Conservation (phyloP, 2,113 vertebrate genomes). For the Lophura nycthemera region DNA sequence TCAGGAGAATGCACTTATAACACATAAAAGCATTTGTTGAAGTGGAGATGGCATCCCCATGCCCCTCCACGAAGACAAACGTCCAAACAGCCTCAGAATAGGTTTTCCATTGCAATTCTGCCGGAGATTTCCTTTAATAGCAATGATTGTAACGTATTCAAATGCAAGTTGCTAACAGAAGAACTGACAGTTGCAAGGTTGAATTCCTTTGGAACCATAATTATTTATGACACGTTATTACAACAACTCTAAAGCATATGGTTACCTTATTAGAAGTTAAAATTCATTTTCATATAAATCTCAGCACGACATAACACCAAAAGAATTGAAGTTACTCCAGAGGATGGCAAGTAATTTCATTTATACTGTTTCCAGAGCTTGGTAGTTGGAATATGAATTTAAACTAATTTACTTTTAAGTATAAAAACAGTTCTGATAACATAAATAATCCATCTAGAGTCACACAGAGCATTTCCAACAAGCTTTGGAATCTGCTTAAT, state of each 20-base stretch:
- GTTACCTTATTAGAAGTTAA: conserved; percentile 76
- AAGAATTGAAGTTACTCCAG: conserved; percentile 68
- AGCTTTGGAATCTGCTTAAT: neutral
- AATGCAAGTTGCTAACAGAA: conserved; percentile 29
- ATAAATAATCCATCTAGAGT: neutral
- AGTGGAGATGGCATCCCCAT: neutral
- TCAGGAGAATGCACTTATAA: neutral
- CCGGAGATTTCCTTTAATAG: neutral
- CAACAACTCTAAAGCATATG: conserved; percentile 70
- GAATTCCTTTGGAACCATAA: conserved; percentile 67
- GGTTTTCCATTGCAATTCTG: neutral
- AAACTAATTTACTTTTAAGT: conserved; percentile 65
- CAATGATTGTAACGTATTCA: conserved; percentile 29
- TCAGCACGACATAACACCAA: conserved; percentile 59
- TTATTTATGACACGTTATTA: conserved; percentile 73
- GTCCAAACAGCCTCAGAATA: neutral
- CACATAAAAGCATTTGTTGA: neutral
- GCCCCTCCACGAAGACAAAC: neutral
- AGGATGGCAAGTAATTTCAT: conserved; percentile 67
- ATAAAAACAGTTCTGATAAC: conserved; percentile 53
- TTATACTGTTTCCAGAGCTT: conserved; percentile 29
- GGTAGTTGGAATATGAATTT: conserved; percentile 37
- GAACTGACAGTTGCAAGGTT: conserved; percentile 57
- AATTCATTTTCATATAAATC: conserved; percentile 77
- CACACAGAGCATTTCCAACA: neutral